Base-by-base conservation (phyloP, 2,888 invertebrate species). In the Nezara viridula region DNA sequence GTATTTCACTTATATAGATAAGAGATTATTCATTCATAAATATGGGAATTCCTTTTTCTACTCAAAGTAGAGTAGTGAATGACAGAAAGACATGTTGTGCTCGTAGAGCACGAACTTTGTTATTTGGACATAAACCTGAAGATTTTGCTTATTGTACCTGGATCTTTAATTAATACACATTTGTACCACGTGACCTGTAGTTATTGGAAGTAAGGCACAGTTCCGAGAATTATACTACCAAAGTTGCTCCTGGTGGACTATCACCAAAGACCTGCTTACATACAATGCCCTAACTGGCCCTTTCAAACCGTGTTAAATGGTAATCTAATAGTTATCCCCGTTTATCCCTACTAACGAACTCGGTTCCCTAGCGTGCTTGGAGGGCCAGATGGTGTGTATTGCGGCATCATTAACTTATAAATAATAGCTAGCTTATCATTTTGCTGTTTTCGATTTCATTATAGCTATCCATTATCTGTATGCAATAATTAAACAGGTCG, bases 251-350 rank as follows among this genome's bases (percentile, higher is more conserved):
- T 44, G 44, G 44, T 73, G 27, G 66, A 27, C 50, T 40, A 55
- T 52, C 55, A 55, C 24, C 19, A 6, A 19, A 21, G 21, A 21
- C 55, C 86, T 86, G 40, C 86, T 86, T 86, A 86, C 86, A 86
- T 86, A 86, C 86, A 86, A 86, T 86, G 86, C 86, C 40, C 52
- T 60, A 81, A 86, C 55, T 86, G 52, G 52, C 86, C 86, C 86
- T 37, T 55, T 50, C 86, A 21, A n/a, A 86, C 16, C 86, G 86
- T 86, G 86, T 86, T 86, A 55, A 86, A 86, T 86, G 86, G 52
- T 86, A 86, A 55, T 86, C 55, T 19, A 40, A 86, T 86, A 55
- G 86, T 40, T 86, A 60, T 86, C 52, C 60, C 60, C 86, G 37
- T 81, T 81, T 81, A 81, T 47, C 6, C 81, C 10, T 44, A 44